Conservation (phyloP, 1,140 invertebrate species). For the Gonatopus flavifemur region DNA sequence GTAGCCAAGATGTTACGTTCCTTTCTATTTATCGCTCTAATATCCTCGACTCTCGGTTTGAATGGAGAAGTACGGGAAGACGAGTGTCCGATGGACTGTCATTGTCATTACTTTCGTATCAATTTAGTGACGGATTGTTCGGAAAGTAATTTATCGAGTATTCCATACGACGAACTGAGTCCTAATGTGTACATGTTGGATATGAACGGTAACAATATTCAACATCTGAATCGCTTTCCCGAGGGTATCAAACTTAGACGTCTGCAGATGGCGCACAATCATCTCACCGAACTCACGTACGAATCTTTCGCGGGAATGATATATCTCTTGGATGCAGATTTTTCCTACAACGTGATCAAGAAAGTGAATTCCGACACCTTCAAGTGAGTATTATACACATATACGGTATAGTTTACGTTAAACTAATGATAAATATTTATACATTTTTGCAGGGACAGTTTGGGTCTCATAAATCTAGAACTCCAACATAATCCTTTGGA, state of each 20-base stretch:
- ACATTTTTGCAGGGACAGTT: constrained; percentile 67
- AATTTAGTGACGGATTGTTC: constrained; percentile 79
- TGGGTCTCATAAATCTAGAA: constrained; percentile 69
- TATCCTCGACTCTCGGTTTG: constrained; percentile 36
- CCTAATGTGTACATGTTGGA: constrained; percentile 71
- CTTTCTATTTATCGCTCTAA: constrained; percentile 24
- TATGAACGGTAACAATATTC: constrained; percentile 71
- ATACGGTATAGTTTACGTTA: not conserved
- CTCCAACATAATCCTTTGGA: constrained; percentile 69
- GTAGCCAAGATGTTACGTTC: constrained; percentile 15
- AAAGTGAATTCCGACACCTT: constrained; percentile 68
- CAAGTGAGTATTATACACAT: constrained; percentile 54
- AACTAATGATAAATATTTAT: too few species aligned
- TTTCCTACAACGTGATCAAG: constrained; percentile 67
- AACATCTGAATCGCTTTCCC: constrained; percentile 63
- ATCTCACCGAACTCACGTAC: constrained; percentile 62
- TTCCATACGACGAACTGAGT: constrained; percentile 69
- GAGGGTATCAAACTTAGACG: constrained; percentile 68
- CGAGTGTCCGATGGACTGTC: constrained; percentile 72
- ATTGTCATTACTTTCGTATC: constrained; percentile 75
- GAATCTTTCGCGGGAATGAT: constrained; percentile 66
- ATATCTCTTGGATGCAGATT: constrained; percentile 70
- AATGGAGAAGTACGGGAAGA: constrained; percentile 67
- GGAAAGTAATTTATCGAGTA: constrained; percentile 71
- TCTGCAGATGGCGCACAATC: constrained; percentile 71